Evolutionary conservation across 1,140 invertebrate species (phyloP), one percentile per base, ranked within the genome.

Genomic region (Rhyzopertha dominica): DNA sequence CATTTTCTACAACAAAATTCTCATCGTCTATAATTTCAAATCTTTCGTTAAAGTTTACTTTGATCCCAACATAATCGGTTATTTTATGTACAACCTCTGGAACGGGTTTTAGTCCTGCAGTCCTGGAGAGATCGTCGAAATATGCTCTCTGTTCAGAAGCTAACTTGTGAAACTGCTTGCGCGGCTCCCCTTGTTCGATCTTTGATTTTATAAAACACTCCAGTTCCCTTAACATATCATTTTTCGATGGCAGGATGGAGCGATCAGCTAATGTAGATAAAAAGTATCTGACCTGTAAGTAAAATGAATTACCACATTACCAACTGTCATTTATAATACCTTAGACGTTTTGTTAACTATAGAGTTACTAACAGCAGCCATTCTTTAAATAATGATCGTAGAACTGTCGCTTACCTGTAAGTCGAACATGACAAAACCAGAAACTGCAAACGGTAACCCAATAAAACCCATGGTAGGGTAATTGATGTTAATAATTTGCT

Each of bases 401-500:
- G 19, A 20, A 12, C 7, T 36, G 31, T 35, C 8, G 7, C 49
- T 54, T 59, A 82, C 75, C 69, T 85, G 82, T 18, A 75, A 63
- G 46, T 85, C 31, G 14, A 32, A 74, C 56, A 84, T 82, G 9
- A 7, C 9, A 10, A 32, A 10, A 0, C 80, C 78, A 30, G 76
- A 57, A 1, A 79, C 69, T 17, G 47, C 49, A 30, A 66, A 70
- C 2, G 74, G 72, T 14, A 83, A 59, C 9, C 80, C 81, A 41
- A 84, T 63, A 30, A 85, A 72, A 35, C 66, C 73, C 66, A 85
- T 70, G 9, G 69, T 70, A 1, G 78, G 76, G 55, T 74, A 71
- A 24, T 74, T 53, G 0, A 74, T 69, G 54, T 81, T 75, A n/a
- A 84, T 69, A 4, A 82, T 46, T 49, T 84, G 80, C 42, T 79